These are phyloP conservation scores for Lepus europaeus DNA, from an alignment of 2,113 vertebrate genomes.

Conservation along the genomic window DNA sequence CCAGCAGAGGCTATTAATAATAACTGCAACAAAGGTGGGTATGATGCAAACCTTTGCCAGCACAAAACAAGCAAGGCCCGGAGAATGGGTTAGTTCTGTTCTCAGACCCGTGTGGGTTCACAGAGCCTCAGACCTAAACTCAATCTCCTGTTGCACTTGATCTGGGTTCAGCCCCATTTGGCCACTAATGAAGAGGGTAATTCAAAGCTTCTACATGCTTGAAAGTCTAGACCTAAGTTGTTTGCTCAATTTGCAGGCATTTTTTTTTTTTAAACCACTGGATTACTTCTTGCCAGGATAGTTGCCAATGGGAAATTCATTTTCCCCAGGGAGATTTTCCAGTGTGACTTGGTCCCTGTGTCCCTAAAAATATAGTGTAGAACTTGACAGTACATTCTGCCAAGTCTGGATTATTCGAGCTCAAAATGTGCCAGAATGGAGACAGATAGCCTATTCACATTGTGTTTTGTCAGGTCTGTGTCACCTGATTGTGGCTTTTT, in stretches of 20 bases:
- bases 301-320: neutral
- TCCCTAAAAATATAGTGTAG: neutral
- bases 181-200: rapidly evolving
- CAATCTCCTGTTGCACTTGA: neutral
- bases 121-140: neutral
- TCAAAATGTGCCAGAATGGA: neutral
- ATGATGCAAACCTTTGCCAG: conserved; percentile 1
- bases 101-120: rapidly evolving
- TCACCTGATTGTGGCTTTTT: neutral
- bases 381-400: neutral
- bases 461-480: neutral
- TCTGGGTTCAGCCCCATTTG: neutral
- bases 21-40: neutral
- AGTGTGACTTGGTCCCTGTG: neutral
- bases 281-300: neutral
- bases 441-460: neutral
- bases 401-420: neutral
- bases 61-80: neutral
- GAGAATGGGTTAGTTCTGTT: neutral
- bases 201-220: neutral
- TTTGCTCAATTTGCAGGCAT: neutral
- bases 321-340: neutral
- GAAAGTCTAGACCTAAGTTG: neutral
- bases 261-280: neutral
- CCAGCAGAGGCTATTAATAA: neutral